These are phyloP conservation scores for Abramis brama DNA, from an alignment of 2,113 vertebrate genomes.

Conservation along the genomic window DNA sequence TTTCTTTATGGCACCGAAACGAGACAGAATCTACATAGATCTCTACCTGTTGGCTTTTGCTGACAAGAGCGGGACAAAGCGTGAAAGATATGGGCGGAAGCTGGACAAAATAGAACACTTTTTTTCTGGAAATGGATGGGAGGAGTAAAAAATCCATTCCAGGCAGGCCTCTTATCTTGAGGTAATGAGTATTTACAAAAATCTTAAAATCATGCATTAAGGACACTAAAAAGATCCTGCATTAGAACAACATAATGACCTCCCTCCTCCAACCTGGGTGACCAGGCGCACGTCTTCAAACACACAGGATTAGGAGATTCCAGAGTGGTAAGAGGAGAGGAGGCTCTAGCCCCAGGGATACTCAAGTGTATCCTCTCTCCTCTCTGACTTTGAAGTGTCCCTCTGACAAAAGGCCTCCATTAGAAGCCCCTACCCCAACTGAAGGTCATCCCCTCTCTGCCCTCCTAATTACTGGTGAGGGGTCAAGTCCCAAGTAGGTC, in stretches of 20 bases:
- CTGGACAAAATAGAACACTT: neutral
- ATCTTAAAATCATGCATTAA: neutral
- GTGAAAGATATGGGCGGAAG: neutral
- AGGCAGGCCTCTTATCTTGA: neutral
- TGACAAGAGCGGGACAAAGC: neutral
- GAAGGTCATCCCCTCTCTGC: constrained; percentile 14
- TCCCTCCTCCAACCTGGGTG: neutral
- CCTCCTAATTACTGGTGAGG: constrained; percentile 18
- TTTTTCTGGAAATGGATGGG: neutral
- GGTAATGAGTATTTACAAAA: neutral
- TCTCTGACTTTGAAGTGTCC: constrained; percentile 64
- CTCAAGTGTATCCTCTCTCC: constrained; percentile 10
- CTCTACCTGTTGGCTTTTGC: neutral
- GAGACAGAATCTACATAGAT: neutral
- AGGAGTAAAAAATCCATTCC: neutral
- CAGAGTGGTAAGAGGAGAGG: constrained; percentile 46
- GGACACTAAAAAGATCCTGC: neutral
- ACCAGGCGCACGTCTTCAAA: neutral
- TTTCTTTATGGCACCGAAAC: neutral
- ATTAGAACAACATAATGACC: neutral
- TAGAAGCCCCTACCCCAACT: constrained; percentile 44
- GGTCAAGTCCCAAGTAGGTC: neutral
- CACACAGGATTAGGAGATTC: constrained; percentile 60
- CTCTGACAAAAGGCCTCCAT: constrained; percentile 59
- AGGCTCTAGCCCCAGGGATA: constrained; percentile 16